phyloP scores from a whole-genome alignment of 1,140 invertebrate species.

The Bombus huntii region DNA sequence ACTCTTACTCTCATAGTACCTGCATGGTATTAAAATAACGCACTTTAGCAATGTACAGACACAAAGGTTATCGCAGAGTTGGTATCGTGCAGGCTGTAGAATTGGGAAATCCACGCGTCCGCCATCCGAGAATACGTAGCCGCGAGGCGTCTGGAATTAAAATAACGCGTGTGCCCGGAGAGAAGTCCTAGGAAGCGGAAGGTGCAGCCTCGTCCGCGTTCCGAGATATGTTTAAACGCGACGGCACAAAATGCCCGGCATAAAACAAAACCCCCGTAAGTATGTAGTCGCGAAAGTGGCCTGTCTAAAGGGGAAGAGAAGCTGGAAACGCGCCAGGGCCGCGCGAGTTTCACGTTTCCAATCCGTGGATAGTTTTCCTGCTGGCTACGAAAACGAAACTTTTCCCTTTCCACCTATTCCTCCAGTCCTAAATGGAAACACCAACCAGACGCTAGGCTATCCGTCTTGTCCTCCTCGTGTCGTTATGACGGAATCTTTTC shows the following conservation, averaged over 20 bases:
- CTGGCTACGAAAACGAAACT: slow-evolving; percentile 61
- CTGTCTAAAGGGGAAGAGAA: slow-evolving; percentile 37
- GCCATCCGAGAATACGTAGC: slow-evolving; percentile 11
- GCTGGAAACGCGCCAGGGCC: slow-evolving; percentile 60
- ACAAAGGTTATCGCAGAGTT: too few species aligned
- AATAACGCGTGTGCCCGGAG: slow-evolving; percentile 9
- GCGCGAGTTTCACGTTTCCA: slow-evolving; percentile 64
- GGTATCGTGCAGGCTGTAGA: too few species aligned
- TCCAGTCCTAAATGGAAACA: slow-evolving; percentile 56
- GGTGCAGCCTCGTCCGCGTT: slow-evolving; percentile 34
- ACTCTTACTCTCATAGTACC: too few species aligned
- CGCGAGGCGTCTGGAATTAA: slow-evolving; percentile 31
- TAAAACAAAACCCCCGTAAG: slow-evolving; percentile 65
- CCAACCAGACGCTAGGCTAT: slow-evolving; percentile 49
- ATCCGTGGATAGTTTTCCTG: slow-evolving; percentile 62
- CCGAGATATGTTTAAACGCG: slow-evolving; percentile 59
- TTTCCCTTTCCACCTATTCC: slow-evolving; percentile 15
- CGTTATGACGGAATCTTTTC: slow-evolving; percentile 18
- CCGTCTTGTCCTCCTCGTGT: slow-evolving; percentile 37
- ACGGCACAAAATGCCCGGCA: slow-evolving; percentile 37
- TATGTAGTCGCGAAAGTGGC: slow-evolving; percentile 37
- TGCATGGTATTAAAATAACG: too few species aligned
- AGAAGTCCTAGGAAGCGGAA: slow-evolving; percentile 37
- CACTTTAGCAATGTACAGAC: too few species aligned
- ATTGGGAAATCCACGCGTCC: not conserved